Evolutionary conservation across 2,113 vertebrate species (phyloP), one percentile per base, ranked within the genome.

Genomic region (Ardeotis arabs): DNA sequence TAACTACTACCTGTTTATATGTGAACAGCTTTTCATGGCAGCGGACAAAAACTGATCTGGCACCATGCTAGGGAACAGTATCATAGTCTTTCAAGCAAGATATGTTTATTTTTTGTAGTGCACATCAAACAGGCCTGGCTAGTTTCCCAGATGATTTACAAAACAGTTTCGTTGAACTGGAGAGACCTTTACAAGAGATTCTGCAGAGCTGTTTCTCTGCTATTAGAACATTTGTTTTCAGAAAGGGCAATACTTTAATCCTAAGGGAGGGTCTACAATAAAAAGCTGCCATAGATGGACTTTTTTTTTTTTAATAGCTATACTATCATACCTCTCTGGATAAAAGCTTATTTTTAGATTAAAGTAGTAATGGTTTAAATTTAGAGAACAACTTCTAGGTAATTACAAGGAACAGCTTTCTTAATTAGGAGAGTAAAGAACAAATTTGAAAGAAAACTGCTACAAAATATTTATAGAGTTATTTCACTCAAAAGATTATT

Each of bases 71-170:
- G 27, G 23, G 19, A 93, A 72, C 21, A 86, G 12, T 16, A 59
- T 21, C 37, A 45, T 6, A 49, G 5, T 10, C 72, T 45, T 44
- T 78, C 52, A 78, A 74, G 25, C 20, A 84, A 67, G 19, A 78
- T 19, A 10, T 89, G 72, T 69, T 95, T 84, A n/a, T 78, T 75
- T 95, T 89, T 14, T 78, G 6, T 20, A 78, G 44, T 15, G 11
- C 52, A 75, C 49, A 90, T 85, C 67, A 87, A 88, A 88, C 4
- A 72, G 49, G 29, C 17, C 73, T 75, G 60, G 80, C 69, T 62
- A 11, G 33, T 74, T 89, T 94, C 86, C 95, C 79, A 94, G 49
- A 89, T 16, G 19, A 92, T 87, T 89, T 96, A 92, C 31, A 69
- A 72, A 96, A 84, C 3, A 81, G 39, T 52, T 83, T 52, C 86